A percentile compares a stretch with the other conserved stretches of the same genome.
Conservation (phyloP, 2,113 vertebrate genomes). For the Pyrgilauda ruficollis region DNA sequence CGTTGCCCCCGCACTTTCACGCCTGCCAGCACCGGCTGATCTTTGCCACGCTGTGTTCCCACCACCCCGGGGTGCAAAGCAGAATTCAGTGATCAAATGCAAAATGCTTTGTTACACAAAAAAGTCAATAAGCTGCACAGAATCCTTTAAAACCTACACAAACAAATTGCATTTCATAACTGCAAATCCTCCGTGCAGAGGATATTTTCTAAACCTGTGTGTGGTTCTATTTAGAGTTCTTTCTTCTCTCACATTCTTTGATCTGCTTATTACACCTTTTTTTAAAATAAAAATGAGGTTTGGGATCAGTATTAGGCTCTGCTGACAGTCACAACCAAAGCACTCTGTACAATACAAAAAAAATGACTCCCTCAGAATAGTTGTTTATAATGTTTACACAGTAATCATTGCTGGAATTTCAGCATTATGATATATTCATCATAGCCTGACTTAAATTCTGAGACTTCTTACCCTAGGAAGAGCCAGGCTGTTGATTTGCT, state of each 20-base stretch:
- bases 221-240: neutral
- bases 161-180: neutral
- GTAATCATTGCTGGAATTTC: constrained; percentile 35
- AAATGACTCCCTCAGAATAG: constrained; percentile 21
- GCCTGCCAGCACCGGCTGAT: neutral
- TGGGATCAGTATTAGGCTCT: constrained; percentile 5
- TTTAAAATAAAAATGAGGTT: constrained; percentile 45
- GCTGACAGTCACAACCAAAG: constrained; percentile 26
- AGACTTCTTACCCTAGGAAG: constrained; percentile 28
- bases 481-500: neutral
- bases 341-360: constrained; percentile 5
- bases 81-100: neutral
- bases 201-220: neutral
- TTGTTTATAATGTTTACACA: constrained; percentile 18
- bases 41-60: rapidly evolving
- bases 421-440: constrained; percentile 27
- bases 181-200: neutral
- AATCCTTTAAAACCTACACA: neutral
- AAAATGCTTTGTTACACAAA: neutral
- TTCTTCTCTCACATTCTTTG: constrained; percentile 34
- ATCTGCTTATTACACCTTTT: constrained; percentile 30
- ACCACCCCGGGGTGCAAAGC: rapidly evolving
- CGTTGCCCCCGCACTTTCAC: neutral
- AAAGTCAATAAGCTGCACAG: neutral
- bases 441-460: constrained; percentile 39